These are phyloP conservation scores for Pterostichus niger DNA, from an alignment of 2,888 invertebrate genomes.

Conservation along the genomic window DNA sequence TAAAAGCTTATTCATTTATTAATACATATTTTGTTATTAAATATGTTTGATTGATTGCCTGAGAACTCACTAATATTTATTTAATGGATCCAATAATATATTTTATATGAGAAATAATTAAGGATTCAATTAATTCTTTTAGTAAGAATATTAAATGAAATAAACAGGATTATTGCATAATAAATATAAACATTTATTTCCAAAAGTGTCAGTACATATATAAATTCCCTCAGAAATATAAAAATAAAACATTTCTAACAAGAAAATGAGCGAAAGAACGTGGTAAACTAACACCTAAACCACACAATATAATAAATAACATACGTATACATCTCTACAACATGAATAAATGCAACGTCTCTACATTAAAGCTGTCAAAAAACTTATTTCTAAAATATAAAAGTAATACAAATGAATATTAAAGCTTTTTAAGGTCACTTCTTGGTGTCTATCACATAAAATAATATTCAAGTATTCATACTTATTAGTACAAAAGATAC, in stretches of 20 bases:
- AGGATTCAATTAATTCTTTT: too few relatives aligned
- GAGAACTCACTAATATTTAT: too few relatives aligned
- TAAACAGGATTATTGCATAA: not conserved
- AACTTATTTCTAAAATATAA: slow-evolving; percentile 30
- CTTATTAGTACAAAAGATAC: slow-evolving; percentile 33
- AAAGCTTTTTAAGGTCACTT: slow-evolving; percentile 65
- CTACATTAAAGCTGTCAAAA: slow-evolving; percentile 40
- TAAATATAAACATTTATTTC: slow-evolving; percentile 57
- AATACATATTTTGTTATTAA: too few relatives aligned
- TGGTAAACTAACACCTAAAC: slow-evolving; percentile 54
- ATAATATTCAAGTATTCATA: slow-evolving; percentile 9
- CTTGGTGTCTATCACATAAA: slow-evolving; percentile 61
- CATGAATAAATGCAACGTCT: slow-evolving; percentile 40
- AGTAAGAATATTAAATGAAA: not conserved
- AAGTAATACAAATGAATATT: slow-evolving; percentile 41
- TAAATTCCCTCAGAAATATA: slow-evolving; percentile 59
- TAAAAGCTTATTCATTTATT: too few relatives aligned
- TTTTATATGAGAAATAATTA: too few relatives aligned
- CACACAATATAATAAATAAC: slow-evolving; percentile 48
- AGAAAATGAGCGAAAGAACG: slow-evolving; percentile 52
- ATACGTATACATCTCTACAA: slow-evolving; percentile 30
- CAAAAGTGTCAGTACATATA: slow-evolving; percentile 18
- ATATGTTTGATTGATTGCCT: too few relatives aligned
- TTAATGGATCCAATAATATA: too few relatives aligned
- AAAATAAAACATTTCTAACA: slow-evolving; percentile 61